These are phyloP conservation scores for Siphlonurus alternatus DNA, from an alignment of 2,888 invertebrate genomes.

Conservation along the genomic window DNA sequence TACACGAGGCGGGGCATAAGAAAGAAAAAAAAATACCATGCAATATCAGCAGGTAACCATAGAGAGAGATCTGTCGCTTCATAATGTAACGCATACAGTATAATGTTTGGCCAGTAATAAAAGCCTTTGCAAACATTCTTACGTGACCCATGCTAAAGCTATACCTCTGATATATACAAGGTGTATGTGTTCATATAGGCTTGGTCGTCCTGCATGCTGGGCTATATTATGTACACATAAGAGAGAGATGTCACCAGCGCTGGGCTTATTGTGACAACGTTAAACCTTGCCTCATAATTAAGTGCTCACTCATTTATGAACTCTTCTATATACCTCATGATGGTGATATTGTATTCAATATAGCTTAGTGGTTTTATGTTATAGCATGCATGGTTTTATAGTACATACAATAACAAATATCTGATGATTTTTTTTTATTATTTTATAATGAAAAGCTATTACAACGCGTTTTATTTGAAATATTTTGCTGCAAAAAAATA, in stretches of 20 bases:
- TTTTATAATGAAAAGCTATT: too few species aligned
- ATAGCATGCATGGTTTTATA: too few species aligned
- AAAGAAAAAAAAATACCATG: neutral
- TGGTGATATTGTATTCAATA: too few species aligned
- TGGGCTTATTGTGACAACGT: neutral
- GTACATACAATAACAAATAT: too few species aligned
- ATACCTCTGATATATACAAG: too few species aligned
- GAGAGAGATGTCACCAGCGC: neutral
- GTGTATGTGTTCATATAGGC: neutral
- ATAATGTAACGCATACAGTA: neutral
- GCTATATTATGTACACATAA: neutral
- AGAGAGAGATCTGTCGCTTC: neutral
- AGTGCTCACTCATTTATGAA: neutral
- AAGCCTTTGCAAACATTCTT: neutral
- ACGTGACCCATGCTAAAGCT: neutral
- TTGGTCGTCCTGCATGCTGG: neutral
- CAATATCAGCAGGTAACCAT: too few species aligned
- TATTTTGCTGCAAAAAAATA: too few species aligned
- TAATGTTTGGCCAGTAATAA: slow-evolving; percentile 1
- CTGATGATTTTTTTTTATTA: too few species aligned
- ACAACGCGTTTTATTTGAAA: too few species aligned
- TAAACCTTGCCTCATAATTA: neutral
- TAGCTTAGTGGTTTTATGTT: too few species aligned
- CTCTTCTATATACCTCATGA: neutral
- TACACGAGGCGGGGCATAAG: neutral